Base-by-base conservation (phyloP, 2,797 vertebrate species). In the Sitta carolinensis region DNA sequence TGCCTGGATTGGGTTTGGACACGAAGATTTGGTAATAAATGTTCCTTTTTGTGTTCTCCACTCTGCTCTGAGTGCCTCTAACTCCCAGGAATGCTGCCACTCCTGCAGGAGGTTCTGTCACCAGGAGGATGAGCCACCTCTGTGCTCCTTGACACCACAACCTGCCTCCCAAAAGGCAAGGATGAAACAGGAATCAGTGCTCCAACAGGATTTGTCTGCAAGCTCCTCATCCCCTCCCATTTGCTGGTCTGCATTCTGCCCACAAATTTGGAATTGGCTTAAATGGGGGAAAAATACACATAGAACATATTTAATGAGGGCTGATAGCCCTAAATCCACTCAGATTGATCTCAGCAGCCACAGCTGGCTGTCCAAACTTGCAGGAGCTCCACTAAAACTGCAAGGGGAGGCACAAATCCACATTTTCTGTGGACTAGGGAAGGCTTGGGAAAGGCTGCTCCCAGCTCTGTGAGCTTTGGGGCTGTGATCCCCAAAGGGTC, bases 301-400 rank as follows among this genome's bases (percentile, higher is more conserved):
- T 34, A 30, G 58, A 40, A 68, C 58, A 63, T 96, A 92, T 97
- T 97, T 95, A 91, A 94, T 89, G 89, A 90, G 50, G 48, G 64
- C 76, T 34, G 3, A 73, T 67, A 87, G 55, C 40, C 84, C 77
- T 93, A 78, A 90, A 84, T 89, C 86, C 96, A 55, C 91, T 81
- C 25, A 8, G 83, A 90, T 80, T 22, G 47, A 96, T 97, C 77
- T 88, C 72, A 82, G 72, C 77, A 90, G 93, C 74, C 86, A 93
- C 68, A 89, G 34, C 79, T 80, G 91, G 73, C 87, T 86, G 69
- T 26, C 95, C 87, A 79, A 84, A 92, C 54, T 88, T 86, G 63
- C 32, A 62, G 62, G 25, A 85, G 58, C 66, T 89, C 25, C 16
- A 73, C 50, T 15, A 22, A 48, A 50, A 67, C 13, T 76, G 48